These are phyloP conservation scores for Drosophila colorata DNA, from an alignment of 2,888 invertebrate species.

Conservation along the genomic window DNA sequence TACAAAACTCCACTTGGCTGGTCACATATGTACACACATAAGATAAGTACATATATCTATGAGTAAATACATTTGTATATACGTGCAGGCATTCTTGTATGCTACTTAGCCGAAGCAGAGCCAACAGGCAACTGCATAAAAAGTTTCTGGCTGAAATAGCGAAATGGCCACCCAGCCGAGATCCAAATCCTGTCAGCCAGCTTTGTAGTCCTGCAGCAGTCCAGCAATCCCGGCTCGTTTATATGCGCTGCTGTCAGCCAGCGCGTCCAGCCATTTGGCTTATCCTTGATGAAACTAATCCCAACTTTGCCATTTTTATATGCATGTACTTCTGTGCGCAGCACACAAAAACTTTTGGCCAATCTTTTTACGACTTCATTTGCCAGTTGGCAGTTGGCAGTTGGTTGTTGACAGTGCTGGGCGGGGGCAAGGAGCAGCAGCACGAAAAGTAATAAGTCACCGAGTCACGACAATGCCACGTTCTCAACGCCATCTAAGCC, in stretches of 20 bases:
- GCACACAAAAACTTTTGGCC: slow-evolving; percentile 80
- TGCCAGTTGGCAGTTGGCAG: slow-evolving; percentile 54
- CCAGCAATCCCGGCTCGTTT: slow-evolving; percentile 53
- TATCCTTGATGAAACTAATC: slow-evolving; percentile 83
- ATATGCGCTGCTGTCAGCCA: slow-evolving; percentile 58
- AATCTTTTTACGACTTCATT: slow-evolving; percentile 83
- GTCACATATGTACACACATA: background rate
- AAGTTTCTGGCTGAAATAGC: slow-evolving; percentile 71
- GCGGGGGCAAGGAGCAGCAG: slow-evolving; percentile 29
- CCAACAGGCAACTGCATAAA: slow-evolving; percentile 66
- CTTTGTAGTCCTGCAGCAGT: background rate
- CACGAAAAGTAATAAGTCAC: slow-evolving; percentile 76
- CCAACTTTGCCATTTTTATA: slow-evolving; percentile 80
- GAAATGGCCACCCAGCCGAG: slow-evolving; percentile 49
- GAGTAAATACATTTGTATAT: background rate
- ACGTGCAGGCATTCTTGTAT: background rate
- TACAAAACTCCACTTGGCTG: slow-evolving; percentile 49
- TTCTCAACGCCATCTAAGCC: slow-evolving; percentile 28
- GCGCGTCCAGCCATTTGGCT: slow-evolving; percentile 75
- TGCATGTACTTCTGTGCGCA: slow-evolving; percentile 71
- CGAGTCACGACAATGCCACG: slow-evolving; percentile 61
- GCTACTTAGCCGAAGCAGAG: slow-evolving; percentile 17
- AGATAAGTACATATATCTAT: background rate
- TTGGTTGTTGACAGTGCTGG: slow-evolving; percentile 28
- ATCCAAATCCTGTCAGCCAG: slow-evolving; percentile 12